Evolutionary conservation across 2,888 invertebrate genomes (phyloP).

Genomic region (Eilema sororculum): DNA sequence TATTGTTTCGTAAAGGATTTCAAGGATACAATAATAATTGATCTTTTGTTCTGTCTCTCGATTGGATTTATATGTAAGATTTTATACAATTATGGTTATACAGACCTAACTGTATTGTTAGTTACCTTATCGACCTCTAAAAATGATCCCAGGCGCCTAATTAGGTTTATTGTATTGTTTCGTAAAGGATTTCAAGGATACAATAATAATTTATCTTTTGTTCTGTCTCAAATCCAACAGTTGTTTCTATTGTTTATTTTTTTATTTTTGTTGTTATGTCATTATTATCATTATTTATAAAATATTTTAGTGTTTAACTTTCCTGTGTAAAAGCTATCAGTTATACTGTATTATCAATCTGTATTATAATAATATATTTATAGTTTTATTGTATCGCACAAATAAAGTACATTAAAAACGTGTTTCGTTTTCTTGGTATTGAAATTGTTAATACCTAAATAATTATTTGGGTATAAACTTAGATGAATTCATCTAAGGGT

Average conservation of each 20-base stretch:
- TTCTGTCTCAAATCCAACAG: neutral
- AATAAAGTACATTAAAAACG: constrained; percentile 31
- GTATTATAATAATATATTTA: constrained; percentile 29
- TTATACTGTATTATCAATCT: constrained; percentile 43
- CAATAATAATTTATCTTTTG: neutral
- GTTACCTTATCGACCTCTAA: neutral
- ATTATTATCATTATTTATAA: constrained; percentile 14
- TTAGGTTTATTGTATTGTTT: neutral
- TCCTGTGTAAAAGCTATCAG: constrained; percentile 25
- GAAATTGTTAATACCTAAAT: too few species aligned
- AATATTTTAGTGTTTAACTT: constrained; percentile 42
- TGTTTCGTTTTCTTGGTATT: constrained; percentile 21
- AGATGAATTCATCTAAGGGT: too few species aligned
- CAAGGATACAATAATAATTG: neutral
- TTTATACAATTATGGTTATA: constrained; percentile 31
- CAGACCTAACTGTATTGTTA: neutral
- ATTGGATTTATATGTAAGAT: constrained; percentile 11
- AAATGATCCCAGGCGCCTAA: neutral
- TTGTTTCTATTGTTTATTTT: constrained; percentile 10
- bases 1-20: neutral
- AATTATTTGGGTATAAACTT: too few species aligned
- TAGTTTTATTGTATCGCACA: constrained; percentile 47
- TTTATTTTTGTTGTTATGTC: neutral
- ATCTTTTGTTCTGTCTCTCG: neutral
- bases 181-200: neutral